These are phyloP conservation scores for Simalia tracyae DNA, from an alignment of 2,797 vertebrate genomes.

Conservation along the genomic window DNA sequence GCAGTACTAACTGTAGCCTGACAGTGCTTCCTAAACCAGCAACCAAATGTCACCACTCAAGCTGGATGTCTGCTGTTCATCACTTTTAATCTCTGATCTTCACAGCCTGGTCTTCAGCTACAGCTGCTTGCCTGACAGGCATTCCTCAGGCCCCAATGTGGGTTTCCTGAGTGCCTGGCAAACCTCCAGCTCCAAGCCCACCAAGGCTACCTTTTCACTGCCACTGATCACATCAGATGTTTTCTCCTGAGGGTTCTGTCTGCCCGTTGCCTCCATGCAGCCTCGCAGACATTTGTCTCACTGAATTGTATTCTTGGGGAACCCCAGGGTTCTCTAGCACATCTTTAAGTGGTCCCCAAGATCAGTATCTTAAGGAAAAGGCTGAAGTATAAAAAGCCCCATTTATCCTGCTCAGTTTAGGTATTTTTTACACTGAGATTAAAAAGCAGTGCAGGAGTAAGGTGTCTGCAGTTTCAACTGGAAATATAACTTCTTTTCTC, in stretches of 20 bases:
- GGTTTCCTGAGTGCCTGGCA: neutral
- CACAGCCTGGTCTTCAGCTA: neutral
- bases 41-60: neutral
- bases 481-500: neutral
- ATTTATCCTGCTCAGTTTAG: neutral
- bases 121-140: neutral
- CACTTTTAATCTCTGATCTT: neutral
- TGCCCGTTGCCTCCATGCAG: neutral
- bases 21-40: neutral
- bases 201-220: neutral
- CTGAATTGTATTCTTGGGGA: neutral
- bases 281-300: neutral
- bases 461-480: neutral
- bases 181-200: neutral
- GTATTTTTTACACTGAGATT: neutral
- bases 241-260: neutral
- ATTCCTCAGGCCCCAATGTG: neutral
- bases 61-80: neutral
- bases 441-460: neutral
- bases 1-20: neutral
- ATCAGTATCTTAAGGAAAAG: neutral
- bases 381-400: neutral
- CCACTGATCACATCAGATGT: neutral
- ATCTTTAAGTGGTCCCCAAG: neutral
- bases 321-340: neutral